Base-by-base conservation (phyloP, 1,140 invertebrate genomes). In the Macrosteles quadrilineatus region DNA sequence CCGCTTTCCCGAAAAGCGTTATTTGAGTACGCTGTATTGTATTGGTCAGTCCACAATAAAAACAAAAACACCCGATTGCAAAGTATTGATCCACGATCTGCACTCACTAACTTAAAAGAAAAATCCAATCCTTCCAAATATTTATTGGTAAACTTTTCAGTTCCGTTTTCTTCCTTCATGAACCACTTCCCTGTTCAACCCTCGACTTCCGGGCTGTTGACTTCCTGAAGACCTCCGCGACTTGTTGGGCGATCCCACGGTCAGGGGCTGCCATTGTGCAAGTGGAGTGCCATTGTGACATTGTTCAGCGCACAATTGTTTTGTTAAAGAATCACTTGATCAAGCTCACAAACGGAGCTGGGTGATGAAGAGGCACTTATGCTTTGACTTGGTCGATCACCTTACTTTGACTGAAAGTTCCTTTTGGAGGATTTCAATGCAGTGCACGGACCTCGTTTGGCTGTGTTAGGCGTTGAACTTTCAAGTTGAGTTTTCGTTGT, bases 241-340 rank as follows among this genome's bases (percentile, higher is more conserved):
- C 9, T 59, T 59, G 55, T 59, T 59, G 55, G 55, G 21, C 55
- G 55, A 59, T 59, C 55, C 55, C 55, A 59, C 55, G 55, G 55
- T 50, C 55, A 29, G 55, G 55, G 55, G 55, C 27, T 25, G 55
- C 12, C 55, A 29, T 12, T 14, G 11, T 25, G 55, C 25, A 4
- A 23, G 2, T 29, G 19, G 47, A 53, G 55, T 59, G 55, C 55
- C 12, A 21, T 50, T 50, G 47, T 21, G 21, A 3, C 21, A 17
- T 19, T 19, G 47, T 50, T 4, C 47, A 50, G 6, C 47, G 21
- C 47, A 50, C 14, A 21, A 50, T 19, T 19, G 21, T 17, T 21
- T 50, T 17, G 21, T 21, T 19, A 17, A 21, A 4, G 21, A 19
- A 6, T 6, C 21, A 17, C 14, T 21, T 21, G 14, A 50, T 21